phyloP scores from a whole-genome alignment of 2,797 vertebrate species.

The Hipposideros larvatus region DNA sequence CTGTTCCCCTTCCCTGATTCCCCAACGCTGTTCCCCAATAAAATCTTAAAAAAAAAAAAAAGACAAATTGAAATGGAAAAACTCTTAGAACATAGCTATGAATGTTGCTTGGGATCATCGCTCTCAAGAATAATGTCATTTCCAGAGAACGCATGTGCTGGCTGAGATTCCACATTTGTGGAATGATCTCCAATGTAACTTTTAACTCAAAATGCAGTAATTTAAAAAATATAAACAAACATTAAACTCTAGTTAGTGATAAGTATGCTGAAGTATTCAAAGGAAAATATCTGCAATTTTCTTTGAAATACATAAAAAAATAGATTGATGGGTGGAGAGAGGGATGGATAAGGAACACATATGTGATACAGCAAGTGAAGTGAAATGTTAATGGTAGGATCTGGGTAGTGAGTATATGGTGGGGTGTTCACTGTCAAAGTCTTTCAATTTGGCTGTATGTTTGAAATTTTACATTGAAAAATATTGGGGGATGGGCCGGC shows the following conservation, averaged over 20 bases:
- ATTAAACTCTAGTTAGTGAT: neutral
- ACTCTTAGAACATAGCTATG: neutral
- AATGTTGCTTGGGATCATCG: neutral
- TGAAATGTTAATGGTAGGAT: neutral
- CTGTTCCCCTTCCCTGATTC: no score
- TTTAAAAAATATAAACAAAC: neutral
- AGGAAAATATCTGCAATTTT: neutral
- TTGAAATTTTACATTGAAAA: conserved; percentile 19
- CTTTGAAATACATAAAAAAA: neutral
- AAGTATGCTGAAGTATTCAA: neutral
- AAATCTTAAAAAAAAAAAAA: neutral
- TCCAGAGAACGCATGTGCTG: neutral
- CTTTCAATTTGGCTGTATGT: neutral
- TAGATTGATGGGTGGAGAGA: neutral
- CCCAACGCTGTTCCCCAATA: neutral
- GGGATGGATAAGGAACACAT: neutral
- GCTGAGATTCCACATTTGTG: neutral
- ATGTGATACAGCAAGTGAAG: neutral
- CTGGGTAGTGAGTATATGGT: neutral
- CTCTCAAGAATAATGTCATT: neutral
- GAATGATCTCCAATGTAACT: neutral
- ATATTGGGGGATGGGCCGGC: no score
- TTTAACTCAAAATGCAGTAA: conserved; percentile 7
- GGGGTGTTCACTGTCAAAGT: neutral
- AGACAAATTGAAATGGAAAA: neutral